Evolutionary conservation across 2,113 vertebrate species (phyloP).

Genomic region (Orientallactaga bullata): DNA sequence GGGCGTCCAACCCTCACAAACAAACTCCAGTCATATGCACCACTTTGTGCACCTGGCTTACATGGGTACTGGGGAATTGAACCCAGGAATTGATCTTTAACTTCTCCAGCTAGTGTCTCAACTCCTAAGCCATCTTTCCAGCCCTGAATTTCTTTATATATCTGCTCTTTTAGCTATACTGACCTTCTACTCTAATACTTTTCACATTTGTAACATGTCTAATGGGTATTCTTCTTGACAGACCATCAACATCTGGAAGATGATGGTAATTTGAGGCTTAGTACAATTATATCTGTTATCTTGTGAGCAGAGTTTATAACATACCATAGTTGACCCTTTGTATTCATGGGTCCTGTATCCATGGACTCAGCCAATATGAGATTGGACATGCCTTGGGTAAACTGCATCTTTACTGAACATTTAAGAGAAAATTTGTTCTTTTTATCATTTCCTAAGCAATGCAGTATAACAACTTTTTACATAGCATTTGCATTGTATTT

Average conservation of each 20-base stretch:
- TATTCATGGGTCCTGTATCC: too few species aligned
- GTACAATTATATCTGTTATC: not conserved
- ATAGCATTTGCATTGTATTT: not conserved
- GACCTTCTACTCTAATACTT: not conserved
- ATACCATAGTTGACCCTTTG: not conserved
- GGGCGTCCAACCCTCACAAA: too few species aligned
- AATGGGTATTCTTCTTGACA: not conserved
- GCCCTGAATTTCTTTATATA: not conserved
- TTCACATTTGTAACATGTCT: not conserved
- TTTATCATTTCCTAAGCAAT: not conserved
- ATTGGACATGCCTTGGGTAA: not conserved
- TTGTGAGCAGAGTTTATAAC: not conserved
- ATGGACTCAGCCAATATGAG: not conserved
- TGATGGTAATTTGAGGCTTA: not conserved
- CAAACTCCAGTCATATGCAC: too few species aligned
- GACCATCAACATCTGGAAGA: not conserved
- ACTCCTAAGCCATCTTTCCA: too few species aligned
- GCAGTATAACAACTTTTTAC: not conserved
- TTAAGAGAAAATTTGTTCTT: not conserved
- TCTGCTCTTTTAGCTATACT: not conserved
- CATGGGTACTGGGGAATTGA: too few species aligned
- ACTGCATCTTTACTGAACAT: not conserved
- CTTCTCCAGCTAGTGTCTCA: too few species aligned
- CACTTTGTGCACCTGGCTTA: too few species aligned
- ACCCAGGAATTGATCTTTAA: too few species aligned